These are phyloP conservation scores for Plutella xylostella DNA, from an alignment of 2,888 invertebrate species.

Conservation along the genomic window DNA sequence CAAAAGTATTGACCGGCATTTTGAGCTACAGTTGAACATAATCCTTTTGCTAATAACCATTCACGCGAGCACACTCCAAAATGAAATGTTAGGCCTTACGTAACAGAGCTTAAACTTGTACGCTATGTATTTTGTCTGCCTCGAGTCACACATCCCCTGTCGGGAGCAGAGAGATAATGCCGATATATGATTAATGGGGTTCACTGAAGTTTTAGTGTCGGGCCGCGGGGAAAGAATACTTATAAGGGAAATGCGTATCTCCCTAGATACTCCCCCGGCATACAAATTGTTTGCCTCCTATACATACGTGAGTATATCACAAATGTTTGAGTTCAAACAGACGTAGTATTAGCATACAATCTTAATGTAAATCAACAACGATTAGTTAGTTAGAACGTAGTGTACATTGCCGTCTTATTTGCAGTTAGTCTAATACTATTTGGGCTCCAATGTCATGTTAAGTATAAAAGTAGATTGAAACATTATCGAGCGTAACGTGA, in stretches of 20 bases:
- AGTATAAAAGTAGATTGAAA: too few relatives aligned
- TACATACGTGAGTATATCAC: too few relatives aligned
- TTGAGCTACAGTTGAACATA: too few relatives aligned
- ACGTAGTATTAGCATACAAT: too few relatives aligned
- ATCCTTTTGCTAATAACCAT: not conserved
- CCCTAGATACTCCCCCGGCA: conserved; percentile 31
- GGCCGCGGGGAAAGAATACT: conserved; percentile 28
- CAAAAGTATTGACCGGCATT: too few relatives aligned
- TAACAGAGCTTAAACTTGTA: not conserved
- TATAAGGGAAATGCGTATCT: conserved; percentile 31
- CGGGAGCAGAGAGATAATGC: conserved; percentile 36
- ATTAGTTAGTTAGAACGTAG: too few relatives aligned
- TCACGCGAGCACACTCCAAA: not conserved
- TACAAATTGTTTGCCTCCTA: conserved; percentile 33
- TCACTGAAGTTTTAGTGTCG: conserved; percentile 31
- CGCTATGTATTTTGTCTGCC: not conserved
- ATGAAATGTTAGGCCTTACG: not conserved
- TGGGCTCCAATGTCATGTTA: too few relatives aligned
- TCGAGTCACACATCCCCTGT: conserved; percentile 16
- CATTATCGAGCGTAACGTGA: too few relatives aligned
- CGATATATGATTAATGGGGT: conserved; percentile 51
- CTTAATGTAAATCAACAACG: too few relatives aligned
- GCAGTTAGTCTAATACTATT: too few relatives aligned
- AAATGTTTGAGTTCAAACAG: too few relatives aligned
- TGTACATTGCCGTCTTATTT: too few relatives aligned